Base-by-base conservation (phyloP, 92 coral and sea anemone species). In the Palythoa heliodiscus region DNA sequence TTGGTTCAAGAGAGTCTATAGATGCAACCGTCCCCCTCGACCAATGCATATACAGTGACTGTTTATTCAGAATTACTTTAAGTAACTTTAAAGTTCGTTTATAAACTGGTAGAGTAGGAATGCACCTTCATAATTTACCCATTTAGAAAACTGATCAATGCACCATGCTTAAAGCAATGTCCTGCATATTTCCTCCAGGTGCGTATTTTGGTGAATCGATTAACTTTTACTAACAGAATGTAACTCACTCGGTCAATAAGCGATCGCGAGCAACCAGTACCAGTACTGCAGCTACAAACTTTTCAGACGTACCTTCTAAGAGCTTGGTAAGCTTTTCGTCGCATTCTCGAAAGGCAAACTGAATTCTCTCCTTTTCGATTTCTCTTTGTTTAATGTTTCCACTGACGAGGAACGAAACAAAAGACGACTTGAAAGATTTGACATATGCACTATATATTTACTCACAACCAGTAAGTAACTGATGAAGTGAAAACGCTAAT, bases 281-380 rank as follows among this genome's bases (percentile, higher is more conserved):
- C 1, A 1, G 35, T 29, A 29, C 35, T 1, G 35, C 11, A 58
- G 20, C 22, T 22, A 63, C 10, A 58, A 24, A 3, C 20, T 0
- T 10, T 14, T 9, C 11, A 1, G 50, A 48, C 89, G 71, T 75
- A 94, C 99, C 93, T 89, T 94, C 95, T 23, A 97, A 92, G 48
- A 89, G 92, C 58, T 85, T 86, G 74, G 95, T 95, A 2, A 97
- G 94, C 83, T 70, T 91, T 57, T 85, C 93, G 83, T 97, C 99
- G 78, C 91, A 88, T 79, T 91, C 95, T 72, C 88, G 88, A 47
- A 94, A 92, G 61, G 90, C 97, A 87, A 89, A 91, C 76, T 97
- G 97, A 25, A 97, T 92, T 53, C 98, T 87, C 67, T 95, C 98
- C 40, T 88, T 92, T 72, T 97, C 99, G 69, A 88, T 93, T 71